Evolutionary conservation across 1,140 invertebrate species (phyloP), one percentile per base, ranked within the genome.

Genomic region (Trichonephila clavata): DNA sequence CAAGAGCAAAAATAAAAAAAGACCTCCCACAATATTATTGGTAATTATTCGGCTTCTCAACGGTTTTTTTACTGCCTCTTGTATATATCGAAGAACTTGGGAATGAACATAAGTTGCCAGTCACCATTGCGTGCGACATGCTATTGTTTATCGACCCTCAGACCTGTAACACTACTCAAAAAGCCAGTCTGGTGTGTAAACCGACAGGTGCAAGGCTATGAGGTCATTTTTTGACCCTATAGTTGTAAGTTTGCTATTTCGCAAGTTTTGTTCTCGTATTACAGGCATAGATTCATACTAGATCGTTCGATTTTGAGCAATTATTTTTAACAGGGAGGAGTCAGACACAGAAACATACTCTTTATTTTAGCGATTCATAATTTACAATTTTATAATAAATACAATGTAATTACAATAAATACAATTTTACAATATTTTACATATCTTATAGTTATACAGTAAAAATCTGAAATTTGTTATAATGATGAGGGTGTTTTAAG

Each of bases 151-250:
- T 91, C 80, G 90, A 83, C 81, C 81, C 27, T 84, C 61, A n/a
- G 59, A 80, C 80, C 80, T 77, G 80, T 80, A 59, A 80, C 71
- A 39, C 10, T 10, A 57, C 80, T 91, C 88, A 90, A 50, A 68
- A 90, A 90, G 43, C 50, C 68, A 90, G 57, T 27, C 8, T 39
- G 27, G 59, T 59, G 65, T 43, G 88, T 16, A 80, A 27, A 91
- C 80, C 7, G 60, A 91, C 90, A 91, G 90, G 90, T 91, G 90
- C 57, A 63, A 60, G 60, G n/a, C 77, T 83, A 91, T 91, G 90
- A 91, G 90, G 90, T 91, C 90, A 91, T 91, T 91, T 27, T 83
- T n/a, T 91, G 77, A 84, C 71, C 68, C 60, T 63, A 91, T 43
- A 77, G 80, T 83, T 83, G 90, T 83, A 83, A 63, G 21, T 71